Evolutionary conservation across 2,113 vertebrate genomes (phyloP).

Genomic region (Zosterops borbonicus): DNA sequence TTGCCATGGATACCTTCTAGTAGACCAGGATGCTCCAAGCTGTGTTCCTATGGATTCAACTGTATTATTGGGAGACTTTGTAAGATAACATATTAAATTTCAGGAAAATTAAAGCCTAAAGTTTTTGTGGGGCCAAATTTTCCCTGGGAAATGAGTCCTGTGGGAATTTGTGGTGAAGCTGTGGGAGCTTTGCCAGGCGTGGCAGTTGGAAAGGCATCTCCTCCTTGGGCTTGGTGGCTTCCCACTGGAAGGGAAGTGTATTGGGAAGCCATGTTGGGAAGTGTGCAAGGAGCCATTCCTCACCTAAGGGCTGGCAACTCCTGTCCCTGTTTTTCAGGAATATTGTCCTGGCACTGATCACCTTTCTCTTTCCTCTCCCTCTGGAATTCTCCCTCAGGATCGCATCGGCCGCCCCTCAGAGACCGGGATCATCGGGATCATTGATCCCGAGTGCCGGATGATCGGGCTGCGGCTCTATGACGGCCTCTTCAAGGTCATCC

Average conservation of each 20-base stretch:
- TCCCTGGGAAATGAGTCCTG: background rate
- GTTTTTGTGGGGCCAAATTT: rapidly evolving
- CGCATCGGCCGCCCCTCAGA: constrained; percentile 96
- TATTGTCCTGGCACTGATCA: rapidly evolving
- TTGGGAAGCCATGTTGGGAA: background rate
- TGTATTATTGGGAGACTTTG: rapidly evolving
- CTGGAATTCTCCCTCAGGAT: constrained; percentile 71
- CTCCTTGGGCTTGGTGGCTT: background rate
- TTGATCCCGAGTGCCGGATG: constrained; percentile 97
- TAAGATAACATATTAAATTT: background rate
- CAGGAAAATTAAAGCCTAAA: background rate
- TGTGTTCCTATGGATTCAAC: rapidly evolving
- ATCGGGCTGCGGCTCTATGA: constrained; percentile 95
- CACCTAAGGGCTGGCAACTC: too few relatives aligned
- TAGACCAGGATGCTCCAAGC: background rate
- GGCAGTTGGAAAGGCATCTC: background rate
- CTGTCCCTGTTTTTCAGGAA: background rate
- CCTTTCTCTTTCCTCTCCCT: background rate
- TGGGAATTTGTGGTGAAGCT: background rate
- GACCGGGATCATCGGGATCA: constrained; percentile 96
- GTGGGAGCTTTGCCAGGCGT: background rate
- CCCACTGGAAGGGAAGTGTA: background rate
- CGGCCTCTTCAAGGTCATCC: constrained; percentile 97
- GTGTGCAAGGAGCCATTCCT: background rate
- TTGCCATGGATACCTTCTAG: background rate